Evolutionary conservation across 2,797 vertebrate species (phyloP).

Genomic region (Melanogrammus aeglefinus): DNA sequence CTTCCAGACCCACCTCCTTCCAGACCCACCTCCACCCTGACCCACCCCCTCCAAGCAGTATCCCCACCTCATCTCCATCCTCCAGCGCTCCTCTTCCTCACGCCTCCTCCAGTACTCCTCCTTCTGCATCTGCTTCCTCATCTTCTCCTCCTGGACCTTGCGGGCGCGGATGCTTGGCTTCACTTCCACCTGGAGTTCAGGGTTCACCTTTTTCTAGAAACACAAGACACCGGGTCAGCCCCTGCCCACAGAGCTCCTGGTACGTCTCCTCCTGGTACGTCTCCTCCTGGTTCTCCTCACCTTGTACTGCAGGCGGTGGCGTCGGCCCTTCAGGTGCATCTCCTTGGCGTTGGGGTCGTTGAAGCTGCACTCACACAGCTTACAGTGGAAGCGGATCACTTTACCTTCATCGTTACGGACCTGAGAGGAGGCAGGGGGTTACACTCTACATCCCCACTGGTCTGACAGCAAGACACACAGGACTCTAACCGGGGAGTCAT

Average conservation of each 20-base stretch:
- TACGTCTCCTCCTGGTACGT: too few species aligned
- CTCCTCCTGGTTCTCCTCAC: slow-evolving; percentile 52
- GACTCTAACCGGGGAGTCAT: too few species aligned
- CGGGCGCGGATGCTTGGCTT: slow-evolving; percentile 96
- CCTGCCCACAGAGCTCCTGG: not conserved
- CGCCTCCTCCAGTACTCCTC: slow-evolving; percentile 97
- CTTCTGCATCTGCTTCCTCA: slow-evolving; percentile 99
- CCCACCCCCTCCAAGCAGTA: not conserved
- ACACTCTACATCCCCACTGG: not conserved
- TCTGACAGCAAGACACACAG: too few species aligned
- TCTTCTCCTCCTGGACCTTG: slow-evolving; percentile 98
- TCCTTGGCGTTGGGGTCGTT: slow-evolving; percentile 98
- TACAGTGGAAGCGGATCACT: slow-evolving; percentile 97
- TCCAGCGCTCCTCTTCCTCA: slow-evolving; percentile 96
- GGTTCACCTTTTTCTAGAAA: slow-evolving; percentile 96
- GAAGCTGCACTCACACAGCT: slow-evolving; percentile 97
- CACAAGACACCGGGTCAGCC: not conserved
- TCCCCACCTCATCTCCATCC: slow-evolving; percentile 95
- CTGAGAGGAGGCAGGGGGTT: slow-evolving; percentile 55
- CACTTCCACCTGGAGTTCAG: slow-evolving; percentile 97
- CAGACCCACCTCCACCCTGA: not conserved
- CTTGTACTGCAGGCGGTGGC: slow-evolving; percentile 96
- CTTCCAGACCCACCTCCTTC: too few species aligned
- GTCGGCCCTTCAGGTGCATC: slow-evolving; percentile 94
- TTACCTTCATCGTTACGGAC: slow-evolving; percentile 98